A percentile compares a stretch with the other conserved stretches of the same genome.
Evolutionary conservation across 2,113 vertebrate species (phyloP).

Genomic region (Vanacampus margaritifer): DNA sequence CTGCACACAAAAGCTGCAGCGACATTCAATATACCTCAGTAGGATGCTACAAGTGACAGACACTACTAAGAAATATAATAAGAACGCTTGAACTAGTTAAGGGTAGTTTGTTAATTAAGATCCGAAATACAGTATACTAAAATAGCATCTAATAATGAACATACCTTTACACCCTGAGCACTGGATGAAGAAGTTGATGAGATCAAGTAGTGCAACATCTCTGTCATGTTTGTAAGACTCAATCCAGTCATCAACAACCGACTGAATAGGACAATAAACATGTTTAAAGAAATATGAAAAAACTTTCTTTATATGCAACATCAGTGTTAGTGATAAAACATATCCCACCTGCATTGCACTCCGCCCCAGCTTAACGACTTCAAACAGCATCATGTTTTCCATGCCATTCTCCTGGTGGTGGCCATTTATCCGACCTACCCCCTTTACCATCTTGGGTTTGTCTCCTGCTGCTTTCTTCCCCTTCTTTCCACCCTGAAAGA

Average conservation of each 20-base stretch:
- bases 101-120: neutral
- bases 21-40: neutral
- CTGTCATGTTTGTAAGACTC: slow-evolving; percentile 96
- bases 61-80: too few relatives aligned
- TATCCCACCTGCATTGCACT: slow-evolving; percentile 94
- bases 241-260: slow-evolving; percentile 99
- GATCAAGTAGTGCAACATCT: slow-evolving; percentile 94
- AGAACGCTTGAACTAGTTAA: too few relatives aligned
- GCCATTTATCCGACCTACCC: slow-evolving; percentile 91
- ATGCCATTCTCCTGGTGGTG: slow-evolving; percentile 99
- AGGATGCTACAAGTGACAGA: neutral
- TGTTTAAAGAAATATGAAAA: neutral
- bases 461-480: slow-evolving; percentile 88
- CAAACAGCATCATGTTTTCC: slow-evolving; percentile 99
- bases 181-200: slow-evolving; percentile 99
- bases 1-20: neutral
- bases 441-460: slow-evolving; percentile 87
- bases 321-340: neutral
- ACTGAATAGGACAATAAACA: slow-evolving; percentile 69
- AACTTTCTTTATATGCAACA: neutral
- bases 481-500: slow-evolving; percentile 85
- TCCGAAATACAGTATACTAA: neutral
- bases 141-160: slow-evolving; percentile 7
- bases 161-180: slow-evolving; percentile 99
- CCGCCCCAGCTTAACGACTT: slow-evolving; percentile 96